Base-by-base conservation (phyloP, 1,140 invertebrate genomes). In the Lasioglossum albipes region DNA sequence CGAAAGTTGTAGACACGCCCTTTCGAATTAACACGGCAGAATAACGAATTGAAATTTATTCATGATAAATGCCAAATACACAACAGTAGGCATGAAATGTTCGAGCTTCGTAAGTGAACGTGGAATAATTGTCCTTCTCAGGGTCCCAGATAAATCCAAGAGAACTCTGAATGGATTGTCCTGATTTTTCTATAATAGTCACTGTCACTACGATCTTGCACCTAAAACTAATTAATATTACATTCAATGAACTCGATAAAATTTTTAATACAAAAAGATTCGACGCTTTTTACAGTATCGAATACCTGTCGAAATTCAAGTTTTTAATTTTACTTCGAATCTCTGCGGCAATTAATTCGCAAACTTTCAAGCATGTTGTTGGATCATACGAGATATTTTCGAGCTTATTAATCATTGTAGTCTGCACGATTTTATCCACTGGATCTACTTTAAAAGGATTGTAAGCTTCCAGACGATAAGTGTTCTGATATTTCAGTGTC, bases 251-350 rank as follows among this genome's bases (percentile, higher is more conserved):
- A 36, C 36, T 36, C 36, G 5, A 36, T 36, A 36, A 3, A 36
- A 36, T 36, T 36, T 36, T 36, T 49, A 49, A 49, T 49, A 49
- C 9, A 49, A 49, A 36, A 3, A 36, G 36, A 36, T 5, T 36
- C 36, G 36, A 36, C 45, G 10, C 1, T 45, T 45, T 10, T 49
- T 49, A 61, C 9, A 7, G 18, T n/a, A n/a, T n/a, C 7, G 7
- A n/a, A 31, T 31, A 94, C 94, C 94, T 94, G 68, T 94, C 93
- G 71, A 93, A 94, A 10, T 94, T 90, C 41, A 94, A 85, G 65
- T 91, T 92, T 74, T 92, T 91, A 42, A 95, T 91, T 83, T 90
- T 90, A 16, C 90, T 88, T 22, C 91, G 87, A 81, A 95, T 94
- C 69, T 92, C 91, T 0, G 83, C 82, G 4, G 93, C 92, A 42